Evolutionary conservation across 2,113 vertebrate species (phyloP).

Genomic region (crab-eating macaque (Macaca fascicularis)): T2T-MFA8v1.1 NC_088389.1:42911501-42912000

Average conservation of each 20-base stretch:
- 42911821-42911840: background rate
- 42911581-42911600: background rate
- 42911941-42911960: background rate
- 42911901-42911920: background rate
- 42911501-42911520: background rate
- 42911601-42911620: background rate
- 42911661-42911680: background rate
- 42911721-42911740: background rate
- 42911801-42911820: background rate
- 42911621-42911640: background rate
- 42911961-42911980: background rate
- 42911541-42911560: too few species aligned
- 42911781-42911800: background rate
- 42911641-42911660: background rate
- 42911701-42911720: background rate
- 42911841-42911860: background rate
- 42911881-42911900: background rate
- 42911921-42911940: background rate
- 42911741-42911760: background rate
- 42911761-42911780: background rate
- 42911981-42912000: background rate
- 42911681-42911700: accelerated
- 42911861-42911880: background rate
- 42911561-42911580: background rate
- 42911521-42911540: background rate